A percentile compares a stretch with the other conserved stretches of the same genome.
Evolutionary conservation across 92 coral and sea anemone species (phyloP).

Genomic region (Anthopleura xanthogrammica): DNA sequence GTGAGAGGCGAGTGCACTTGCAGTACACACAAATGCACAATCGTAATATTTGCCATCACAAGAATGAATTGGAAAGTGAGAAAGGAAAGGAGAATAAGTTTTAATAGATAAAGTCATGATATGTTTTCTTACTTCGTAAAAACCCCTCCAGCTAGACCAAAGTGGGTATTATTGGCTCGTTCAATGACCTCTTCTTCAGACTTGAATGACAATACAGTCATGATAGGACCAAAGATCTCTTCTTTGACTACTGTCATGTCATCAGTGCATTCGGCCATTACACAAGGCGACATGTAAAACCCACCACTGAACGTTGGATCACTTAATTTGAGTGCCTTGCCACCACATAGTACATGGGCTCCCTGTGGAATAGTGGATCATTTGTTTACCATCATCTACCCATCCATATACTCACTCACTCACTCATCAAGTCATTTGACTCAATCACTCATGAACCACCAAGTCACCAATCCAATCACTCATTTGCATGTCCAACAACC

Average conservation of each 20-base stretch:
- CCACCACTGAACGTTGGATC: conserved; percentile 75
- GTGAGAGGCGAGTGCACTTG: too few species aligned
- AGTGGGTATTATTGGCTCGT: conserved; percentile 84
- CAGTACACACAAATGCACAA: background rate
- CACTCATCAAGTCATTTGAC: background rate
- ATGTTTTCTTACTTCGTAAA: conserved; percentile 73
- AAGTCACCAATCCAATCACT: too few species aligned
- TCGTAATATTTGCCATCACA: too few species aligned
- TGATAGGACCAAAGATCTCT: conserved; percentile 98
- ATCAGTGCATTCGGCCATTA: conserved; percentile 87
- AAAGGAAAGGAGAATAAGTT: too few species aligned
- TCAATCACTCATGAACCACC: background rate
- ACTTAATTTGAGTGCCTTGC: conserved; percentile 70
- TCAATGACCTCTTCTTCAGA: conserved; percentile 84
- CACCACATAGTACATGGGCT: conserved; percentile 87
- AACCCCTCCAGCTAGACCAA: conserved; percentile 92
- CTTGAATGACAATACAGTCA: conserved; percentile 82
- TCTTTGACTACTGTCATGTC: conserved; percentile 93
- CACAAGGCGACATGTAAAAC: conserved; percentile 96
- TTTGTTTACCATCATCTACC: background rate
- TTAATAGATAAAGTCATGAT: background rate
- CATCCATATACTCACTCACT: too few species aligned
- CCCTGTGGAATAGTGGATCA: conserved; percentile 55
- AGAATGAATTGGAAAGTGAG: too few species aligned
- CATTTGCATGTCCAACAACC: too few species aligned